phyloP scores from a whole-genome alignment of 2,797 vertebrate genomes.

The Pipistrellus pipistrellus region DNA sequence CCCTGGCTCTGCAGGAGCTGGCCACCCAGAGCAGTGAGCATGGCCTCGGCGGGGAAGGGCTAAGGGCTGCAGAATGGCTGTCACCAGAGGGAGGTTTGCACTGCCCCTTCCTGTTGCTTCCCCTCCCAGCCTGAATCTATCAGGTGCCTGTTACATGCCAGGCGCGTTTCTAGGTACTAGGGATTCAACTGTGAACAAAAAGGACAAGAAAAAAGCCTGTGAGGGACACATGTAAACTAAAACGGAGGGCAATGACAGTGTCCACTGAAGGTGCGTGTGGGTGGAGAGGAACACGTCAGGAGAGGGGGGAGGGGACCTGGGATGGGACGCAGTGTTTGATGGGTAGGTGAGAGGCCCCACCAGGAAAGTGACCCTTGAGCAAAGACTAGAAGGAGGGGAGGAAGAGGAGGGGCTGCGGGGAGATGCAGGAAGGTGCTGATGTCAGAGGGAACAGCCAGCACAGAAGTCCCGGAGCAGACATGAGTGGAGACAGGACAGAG shows the following conservation, averaged over 20 bases:
- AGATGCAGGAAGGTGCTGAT: background rate
- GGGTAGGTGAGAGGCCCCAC: background rate
- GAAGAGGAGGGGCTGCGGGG: fast-evolving
- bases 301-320: background rate
- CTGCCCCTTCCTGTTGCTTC: background rate
- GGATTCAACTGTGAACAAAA: background rate
- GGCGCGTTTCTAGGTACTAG: background rate
- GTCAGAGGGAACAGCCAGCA: background rate
- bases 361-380: background rate
- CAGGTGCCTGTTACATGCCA: background rate
- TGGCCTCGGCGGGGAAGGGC: background rate
- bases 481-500: background rate
- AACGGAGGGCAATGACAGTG: background rate
- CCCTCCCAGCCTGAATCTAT: background rate
- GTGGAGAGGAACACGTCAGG: background rate
- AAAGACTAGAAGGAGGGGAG: background rate
- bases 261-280: background rate
- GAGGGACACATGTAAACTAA: background rate
- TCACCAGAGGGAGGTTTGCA: background rate
- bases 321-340: background rate
- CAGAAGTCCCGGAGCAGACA: background rate
- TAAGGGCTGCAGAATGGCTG: too few species aligned
- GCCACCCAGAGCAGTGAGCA: background rate
- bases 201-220: background rate
- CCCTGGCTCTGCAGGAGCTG: background rate